Evolutionary conservation across 2,797 vertebrate genomes (phyloP), one percentile per base, ranked within the genome.

Genomic region (Diplodus puntazzo): DNA sequence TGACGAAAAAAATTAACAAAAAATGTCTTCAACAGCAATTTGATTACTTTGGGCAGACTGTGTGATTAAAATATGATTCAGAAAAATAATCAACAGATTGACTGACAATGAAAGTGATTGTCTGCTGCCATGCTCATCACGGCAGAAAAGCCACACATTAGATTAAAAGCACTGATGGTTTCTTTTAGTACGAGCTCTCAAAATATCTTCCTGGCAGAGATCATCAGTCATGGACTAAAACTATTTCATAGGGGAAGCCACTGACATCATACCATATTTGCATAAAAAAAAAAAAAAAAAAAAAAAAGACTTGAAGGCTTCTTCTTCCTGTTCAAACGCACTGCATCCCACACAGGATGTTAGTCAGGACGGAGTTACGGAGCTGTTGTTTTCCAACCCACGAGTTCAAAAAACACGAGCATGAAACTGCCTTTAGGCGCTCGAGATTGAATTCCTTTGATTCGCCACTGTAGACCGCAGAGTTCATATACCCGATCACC

Each of bases 401-500:
- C 60, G 49, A 69, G 43, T 68, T 84, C 59, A 73, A 84, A 80
- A 84, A 34, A 34, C 75, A 86, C 63, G 75, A 81, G 75, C 23
- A 83, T 55, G 81, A 92, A 92, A 89, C 81, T 62, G 88, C 93
- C 88, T 80, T 58, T 3, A 69, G 87, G 83, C n/a, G 16, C 27
- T 75, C 25, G 57, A 83, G 83, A 83, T 92, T 88, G 43, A 77
- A 82, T 86, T 89, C 49, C 77, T 84, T 87, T 85, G 84, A 89
- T 90, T 87, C 39, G 53, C 23, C 45, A 61, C 59, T 77, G 58
- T 17, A n/a, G 62, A 82, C 67, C 69, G 59, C 67, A 27, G 23
- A 62, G 64, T 80, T 86, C 70, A 88, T 30, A 71, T n/a, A 76
- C 23, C 64, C 34, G 21, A 73, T 78, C 75, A 88, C 86, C 86